Evolutionary conservation across 2,797 vertebrate genomes (phyloP), one percentile per base, ranked within the genome.

Genomic region (Spatula clypeata): DNA sequence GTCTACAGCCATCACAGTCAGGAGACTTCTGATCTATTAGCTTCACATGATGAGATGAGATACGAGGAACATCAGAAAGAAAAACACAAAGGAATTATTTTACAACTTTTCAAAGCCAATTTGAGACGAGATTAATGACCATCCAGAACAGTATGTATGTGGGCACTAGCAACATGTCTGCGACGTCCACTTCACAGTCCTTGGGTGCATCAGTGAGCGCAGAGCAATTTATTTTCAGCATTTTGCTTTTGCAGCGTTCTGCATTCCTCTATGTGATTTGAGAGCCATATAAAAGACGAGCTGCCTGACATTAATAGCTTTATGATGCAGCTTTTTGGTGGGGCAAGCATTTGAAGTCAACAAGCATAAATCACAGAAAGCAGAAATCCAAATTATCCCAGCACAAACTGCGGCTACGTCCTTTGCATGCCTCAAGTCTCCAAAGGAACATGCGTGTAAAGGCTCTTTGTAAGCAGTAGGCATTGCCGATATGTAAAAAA

Each of bases 201-300:
- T 6, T 15, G 72, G 45, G 64, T 84, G 85, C 53, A 29, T 53
- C 77, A 23, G 58, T 0, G 21, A 60, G 44, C 49, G 24, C 40
- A 72, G 51, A 71, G 86, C 26, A 49, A 58, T 36, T 71, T 44
- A 74, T 84, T 65, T 24, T 26, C 14, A 32, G 81, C 66, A 13
- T 67, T 95, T 61, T 80, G 86, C 60, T 58, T 61, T 66, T n/a
- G 77, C 64, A 80, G 76, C 73, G 2, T n/a, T 88, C 87, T 83
- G 80, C 60, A 53, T 49, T 61, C 24, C 80, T 76, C 71, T 67
- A 61, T 24, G 86, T 12, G 4, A 51, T 10, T 45, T 64, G 45
- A 91, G 44, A 89, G 65, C 36, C 86, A 32, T 47, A 75, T 74
- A 5, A 75, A 79, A 71, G 86, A 92, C 62, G 53, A 97, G 36